phyloP scores from a whole-genome alignment of 2,113 vertebrate genomes.

The rat (Rattus norvegicus) region DNA sequence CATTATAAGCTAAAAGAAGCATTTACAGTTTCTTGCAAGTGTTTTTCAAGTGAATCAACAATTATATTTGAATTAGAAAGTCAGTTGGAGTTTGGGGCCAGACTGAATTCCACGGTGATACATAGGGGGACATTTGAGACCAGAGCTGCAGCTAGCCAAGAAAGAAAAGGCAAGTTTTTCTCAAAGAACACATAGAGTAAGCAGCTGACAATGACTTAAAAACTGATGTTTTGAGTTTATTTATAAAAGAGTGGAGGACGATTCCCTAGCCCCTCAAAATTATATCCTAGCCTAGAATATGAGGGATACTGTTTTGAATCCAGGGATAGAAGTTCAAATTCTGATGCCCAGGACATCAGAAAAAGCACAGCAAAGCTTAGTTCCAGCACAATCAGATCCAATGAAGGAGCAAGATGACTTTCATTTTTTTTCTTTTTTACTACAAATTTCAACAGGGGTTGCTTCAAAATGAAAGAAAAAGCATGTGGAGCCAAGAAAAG shows the following conservation, averaged over 20 bases:
- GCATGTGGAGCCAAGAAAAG: conserved; percentile 19
- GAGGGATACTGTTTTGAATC: conserved; percentile 64
- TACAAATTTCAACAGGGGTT: conserved; percentile 66
- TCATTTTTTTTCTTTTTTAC: conserved; percentile 24
- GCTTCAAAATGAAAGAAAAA: conserved; percentile 61
- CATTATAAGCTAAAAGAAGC: conserved; percentile 81
- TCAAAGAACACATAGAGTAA: conserved; percentile 82
- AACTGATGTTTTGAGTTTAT: conserved; percentile 83
- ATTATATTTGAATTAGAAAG: conserved; percentile 87
- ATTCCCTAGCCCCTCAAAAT: conserved; percentile 48
- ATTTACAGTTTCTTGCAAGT: conserved; percentile 78
- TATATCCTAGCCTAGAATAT: conserved; percentile 70
- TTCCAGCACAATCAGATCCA: conserved; percentile 72
- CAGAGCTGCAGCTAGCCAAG: conserved; percentile 82
- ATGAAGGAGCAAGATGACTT: conserved; percentile 67
- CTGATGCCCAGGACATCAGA: conserved; percentile 37
- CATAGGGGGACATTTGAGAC: conserved; percentile 75
- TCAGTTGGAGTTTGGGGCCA: conserved; percentile 74
- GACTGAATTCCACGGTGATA: conserved; percentile 84
- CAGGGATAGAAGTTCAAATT: conserved; percentile 77
- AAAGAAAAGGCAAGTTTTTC: conserved; percentile 79
- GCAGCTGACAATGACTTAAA: conserved; percentile 83
- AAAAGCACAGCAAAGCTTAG: background rate
- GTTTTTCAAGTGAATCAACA: conserved; percentile 81
- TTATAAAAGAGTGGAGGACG: conserved; percentile 81